Percentiles rank a stretch among this genome's conserved stretches.
phyloP scores from a whole-genome alignment of 2,888 invertebrate species.

The Heliconius aoede region DNA sequence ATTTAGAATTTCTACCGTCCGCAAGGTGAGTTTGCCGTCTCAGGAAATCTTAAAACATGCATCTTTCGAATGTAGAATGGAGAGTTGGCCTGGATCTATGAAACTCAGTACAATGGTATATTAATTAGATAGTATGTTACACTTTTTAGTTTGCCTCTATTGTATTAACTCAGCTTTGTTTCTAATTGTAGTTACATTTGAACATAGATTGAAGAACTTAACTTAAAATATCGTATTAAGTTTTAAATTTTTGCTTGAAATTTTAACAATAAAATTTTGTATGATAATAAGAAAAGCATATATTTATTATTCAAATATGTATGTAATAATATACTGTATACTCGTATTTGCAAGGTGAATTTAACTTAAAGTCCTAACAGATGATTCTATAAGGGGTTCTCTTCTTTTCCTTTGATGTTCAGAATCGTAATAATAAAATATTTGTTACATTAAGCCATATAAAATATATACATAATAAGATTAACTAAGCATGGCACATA shows the following conservation, averaged over 20 bases:
- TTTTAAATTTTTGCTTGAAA: neutral
- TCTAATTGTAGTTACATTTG: conserved; percentile 25
- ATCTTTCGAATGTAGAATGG: conserved; percentile 28
- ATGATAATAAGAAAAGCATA: neutral
- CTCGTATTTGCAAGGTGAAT: neutral
- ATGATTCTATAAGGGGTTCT: too few species aligned
- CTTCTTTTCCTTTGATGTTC: too few species aligned
- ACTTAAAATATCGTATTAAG: conserved; percentile 4
- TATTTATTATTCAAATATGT: neutral
- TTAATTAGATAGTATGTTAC: conserved; percentile 35
- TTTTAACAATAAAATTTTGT: neutral
- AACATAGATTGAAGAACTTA: conserved; percentile 21
- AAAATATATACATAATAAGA: too few species aligned
- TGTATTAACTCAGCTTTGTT: conserved; percentile 27
- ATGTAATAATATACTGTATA: too few species aligned
- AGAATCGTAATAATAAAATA: too few species aligned
- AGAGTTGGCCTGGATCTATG: conserved; percentile 30
- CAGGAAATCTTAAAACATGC: conserved; percentile 39
- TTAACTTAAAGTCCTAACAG: neutral
- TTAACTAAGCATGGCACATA: too few species aligned
- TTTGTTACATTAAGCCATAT: too few species aligned
- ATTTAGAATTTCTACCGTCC: conserved; percentile 27
- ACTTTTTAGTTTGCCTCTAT: conserved; percentile 33
- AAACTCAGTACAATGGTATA: conserved; percentile 31
- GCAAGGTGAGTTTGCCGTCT: conserved; percentile 36